Conservation (phyloP, 1,140 invertebrate genomes). For the Cydia strobilella region DNA sequence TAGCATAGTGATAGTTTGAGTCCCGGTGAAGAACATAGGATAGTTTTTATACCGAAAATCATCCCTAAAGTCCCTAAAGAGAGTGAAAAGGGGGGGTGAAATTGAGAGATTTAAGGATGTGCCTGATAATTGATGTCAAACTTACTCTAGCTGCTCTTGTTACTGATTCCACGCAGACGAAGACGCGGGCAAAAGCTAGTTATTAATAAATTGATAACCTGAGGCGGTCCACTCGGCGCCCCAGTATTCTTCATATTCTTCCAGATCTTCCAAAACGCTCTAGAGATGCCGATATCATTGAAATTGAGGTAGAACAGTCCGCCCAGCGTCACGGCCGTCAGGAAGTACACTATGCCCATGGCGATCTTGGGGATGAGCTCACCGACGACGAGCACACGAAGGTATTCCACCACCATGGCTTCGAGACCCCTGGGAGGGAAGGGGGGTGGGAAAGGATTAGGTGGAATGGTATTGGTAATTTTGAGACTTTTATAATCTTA, state of each 20-base stretch:
- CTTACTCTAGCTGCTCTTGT: no score
- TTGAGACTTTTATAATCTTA: not conserved
- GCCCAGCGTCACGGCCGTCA: slow-evolving; percentile 88
- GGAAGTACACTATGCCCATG: slow-evolving; percentile 83
- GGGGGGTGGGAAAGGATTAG: slow-evolving; percentile 36
- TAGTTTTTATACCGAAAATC: no score
- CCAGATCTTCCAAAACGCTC: slow-evolving; percentile 91
- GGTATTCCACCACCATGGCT: slow-evolving; percentile 92
- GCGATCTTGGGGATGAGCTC: slow-evolving; percentile 87
- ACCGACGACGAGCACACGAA: slow-evolving; percentile 88
- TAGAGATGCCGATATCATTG: slow-evolving; percentile 91
- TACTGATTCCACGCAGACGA: no score
- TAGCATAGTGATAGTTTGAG: no score
- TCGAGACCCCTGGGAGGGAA: slow-evolving; percentile 87
- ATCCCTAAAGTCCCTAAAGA: no score
- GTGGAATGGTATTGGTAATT: slow-evolving; percentile 34
- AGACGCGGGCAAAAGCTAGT: no score
- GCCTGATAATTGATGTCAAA: no score
- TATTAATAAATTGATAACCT: not conserved
- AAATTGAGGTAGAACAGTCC: slow-evolving; percentile 93
- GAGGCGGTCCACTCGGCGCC: not conserved
- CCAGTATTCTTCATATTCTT: slow-evolving; percentile 52
- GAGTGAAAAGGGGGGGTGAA: no score
- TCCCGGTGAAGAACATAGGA: no score
- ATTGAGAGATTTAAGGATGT: no score